A percentile compares a stretch with the other conserved stretches of the same genome.
Evolutionary conservation across 1,140 invertebrate species (phyloP).

Genomic region (Eumeta japonica): DNA sequence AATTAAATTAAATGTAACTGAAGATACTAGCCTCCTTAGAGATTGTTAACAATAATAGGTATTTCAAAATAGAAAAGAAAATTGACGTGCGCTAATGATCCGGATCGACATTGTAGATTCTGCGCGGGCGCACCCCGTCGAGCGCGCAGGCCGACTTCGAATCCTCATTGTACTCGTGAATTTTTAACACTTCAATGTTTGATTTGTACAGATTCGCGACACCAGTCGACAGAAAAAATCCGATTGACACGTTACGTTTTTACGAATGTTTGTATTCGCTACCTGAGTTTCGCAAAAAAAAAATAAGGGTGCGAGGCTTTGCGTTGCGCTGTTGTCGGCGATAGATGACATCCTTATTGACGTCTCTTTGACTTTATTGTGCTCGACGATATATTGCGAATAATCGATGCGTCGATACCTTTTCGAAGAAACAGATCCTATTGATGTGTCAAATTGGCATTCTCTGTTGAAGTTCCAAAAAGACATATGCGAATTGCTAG

Average conservation of each 20-base stretch:
- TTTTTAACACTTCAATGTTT: conserved; percentile 55
- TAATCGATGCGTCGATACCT: conserved; percentile 31
- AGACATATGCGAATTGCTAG: too few relatives aligned
- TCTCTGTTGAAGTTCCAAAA: too few relatives aligned
- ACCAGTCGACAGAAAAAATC: conserved; percentile 35
- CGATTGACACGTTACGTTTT: conserved; percentile 53
- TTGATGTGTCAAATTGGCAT: too few relatives aligned
- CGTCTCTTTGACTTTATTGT: conserved; percentile 36
- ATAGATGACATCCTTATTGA: conserved; percentile 30
- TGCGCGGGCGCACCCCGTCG: conserved; percentile 35
- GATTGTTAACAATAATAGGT: too few relatives aligned
- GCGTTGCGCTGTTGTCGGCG: conserved; percentile 20
- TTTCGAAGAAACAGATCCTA: conserved; percentile 20
- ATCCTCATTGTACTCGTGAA: conserved; percentile 38
- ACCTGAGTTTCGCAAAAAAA: conserved; percentile 33
- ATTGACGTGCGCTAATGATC: conserved; percentile 43
- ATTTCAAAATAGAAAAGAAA: conserved; percentile 30
- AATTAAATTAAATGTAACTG: too few relatives aligned
- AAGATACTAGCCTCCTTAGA: too few relatives aligned
- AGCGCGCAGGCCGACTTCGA: conserved; percentile 31
- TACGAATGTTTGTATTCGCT: conserved; percentile 50
- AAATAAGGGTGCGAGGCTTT: conserved; percentile 30
- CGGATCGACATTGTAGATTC: too few relatives aligned
- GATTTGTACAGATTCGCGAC: conserved; percentile 52
- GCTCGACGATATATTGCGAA: conserved; percentile 21